Base-by-base conservation (phyloP, 2,797 vertebrate species). In the Anabacerthia variegaticeps region DNA sequence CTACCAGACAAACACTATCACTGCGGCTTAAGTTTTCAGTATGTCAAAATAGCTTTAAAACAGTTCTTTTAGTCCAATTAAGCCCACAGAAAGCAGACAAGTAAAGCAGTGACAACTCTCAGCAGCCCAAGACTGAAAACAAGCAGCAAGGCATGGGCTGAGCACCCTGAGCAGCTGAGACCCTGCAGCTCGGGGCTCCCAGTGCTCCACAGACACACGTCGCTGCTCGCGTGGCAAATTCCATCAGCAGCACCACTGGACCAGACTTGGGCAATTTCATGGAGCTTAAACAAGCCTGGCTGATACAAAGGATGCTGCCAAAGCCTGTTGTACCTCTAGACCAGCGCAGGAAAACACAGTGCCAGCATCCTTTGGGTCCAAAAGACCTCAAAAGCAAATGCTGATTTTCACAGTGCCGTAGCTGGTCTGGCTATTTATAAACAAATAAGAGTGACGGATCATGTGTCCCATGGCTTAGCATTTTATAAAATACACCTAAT, bases 241-340 rank as follows among this genome's bases (percentile, higher is more conserved):
- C 81, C 56, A 12, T 1, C 59, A 68, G 74, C 56, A 48, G 30
- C 86, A 58, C 20, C 56, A 4, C 32, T 2, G 17, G 4, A n/a
- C 69, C 17, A 7, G 8, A 71, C 62, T 6, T 4, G 4, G 66
- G 91, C 76, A 76, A 92, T 94, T 94, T 95, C 92, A 93, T 10
- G 82, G 85, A 69, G 91, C 88, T 96, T 88, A 93, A 62, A 62
- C 46, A 81, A 84, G 91, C 44, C 39, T 18, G 55, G 39, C 17
- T 59, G 46, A 56, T 39, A 49, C 66, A 88, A 91, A 90, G 48
- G 55, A 28, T 13, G 87, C 63, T 95, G 89, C 85, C 92, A 96
- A 89, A 86, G 78, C 52, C 79, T 48, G n/a, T 13, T 88, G 83
- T 59, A 79, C 59, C 83, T 69, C 71, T 48, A 66, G 63, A 85